Evolutionary conservation across 2,113 vertebrate genomes (phyloP).

Genomic region (Hippocampus abdominalis): DNA sequence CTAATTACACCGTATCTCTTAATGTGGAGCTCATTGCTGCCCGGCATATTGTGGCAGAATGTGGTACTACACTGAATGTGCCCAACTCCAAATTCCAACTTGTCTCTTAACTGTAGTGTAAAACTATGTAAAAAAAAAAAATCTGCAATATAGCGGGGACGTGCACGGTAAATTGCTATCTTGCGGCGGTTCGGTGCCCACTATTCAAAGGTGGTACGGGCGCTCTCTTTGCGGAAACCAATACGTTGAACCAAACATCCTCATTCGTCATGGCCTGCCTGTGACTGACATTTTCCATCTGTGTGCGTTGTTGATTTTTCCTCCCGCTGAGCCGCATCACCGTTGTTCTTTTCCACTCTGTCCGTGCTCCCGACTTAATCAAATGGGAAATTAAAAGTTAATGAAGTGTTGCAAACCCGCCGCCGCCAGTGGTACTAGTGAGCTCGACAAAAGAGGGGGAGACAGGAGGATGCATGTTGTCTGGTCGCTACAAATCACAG

Average conservation of each 20-base stretch:
- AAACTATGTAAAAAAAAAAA: not conserved
- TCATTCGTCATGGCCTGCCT: not conserved
- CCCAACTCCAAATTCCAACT: not conserved
- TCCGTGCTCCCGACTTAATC: conserved; percentile 70
- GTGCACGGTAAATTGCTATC: not conserved
- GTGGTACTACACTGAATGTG: not conserved
- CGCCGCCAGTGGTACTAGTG: conserved; percentile 11
- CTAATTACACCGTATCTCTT: not conserved
- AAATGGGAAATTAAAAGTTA: conserved; percentile 78
- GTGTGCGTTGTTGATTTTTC: conserved; percentile 10
- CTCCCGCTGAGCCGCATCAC: conserved; percentile 53
- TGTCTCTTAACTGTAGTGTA: not conserved
- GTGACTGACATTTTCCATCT: not conserved
- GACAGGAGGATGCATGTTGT: not conserved
- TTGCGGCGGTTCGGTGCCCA: not conserved
- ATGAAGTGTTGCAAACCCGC: conserved; percentile 60
- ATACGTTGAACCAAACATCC: not conserved
- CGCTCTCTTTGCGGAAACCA: not conserved
- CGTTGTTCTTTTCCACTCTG: conserved; percentile 21
- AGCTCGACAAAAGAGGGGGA: conserved; percentile 33
- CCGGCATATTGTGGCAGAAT: not conserved
- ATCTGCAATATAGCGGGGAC: not conserved
- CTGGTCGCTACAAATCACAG: not conserved
- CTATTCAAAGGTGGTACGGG: not conserved
- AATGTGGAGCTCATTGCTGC: not conserved